Evolutionary conservation across 2,888 invertebrate species (phyloP).

Genomic region (Timema podura): DNA sequence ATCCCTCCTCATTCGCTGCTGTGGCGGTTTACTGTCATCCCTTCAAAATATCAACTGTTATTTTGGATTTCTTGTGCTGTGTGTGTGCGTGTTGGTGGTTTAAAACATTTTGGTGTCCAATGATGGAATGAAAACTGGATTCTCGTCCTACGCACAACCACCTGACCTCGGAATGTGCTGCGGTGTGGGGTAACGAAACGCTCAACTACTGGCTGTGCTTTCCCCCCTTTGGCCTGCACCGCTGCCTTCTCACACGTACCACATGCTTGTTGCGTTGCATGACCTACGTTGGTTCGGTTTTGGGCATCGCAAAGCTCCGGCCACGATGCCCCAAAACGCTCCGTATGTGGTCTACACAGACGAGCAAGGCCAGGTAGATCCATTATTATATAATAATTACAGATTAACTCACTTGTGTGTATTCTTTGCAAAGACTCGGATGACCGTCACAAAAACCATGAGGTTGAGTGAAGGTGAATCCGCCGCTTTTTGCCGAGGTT

Average conservation of each 20-base stretch:
- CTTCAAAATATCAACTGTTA: slow-evolving; percentile 22
- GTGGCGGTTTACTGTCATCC: slow-evolving; percentile 24
- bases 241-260: slow-evolving; percentile 25
- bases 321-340: slow-evolving; percentile 77
- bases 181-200: slow-evolving; percentile 30
- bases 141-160: slow-evolving; percentile 22
- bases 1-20: slow-evolving; percentile 20
- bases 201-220: slow-evolving; percentile 27
- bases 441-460: no score
- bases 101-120: slow-evolving; percentile 24
- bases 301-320: slow-evolving; percentile 31
- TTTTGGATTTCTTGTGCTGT: slow-evolving; percentile 30
- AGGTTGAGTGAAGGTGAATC: no score
- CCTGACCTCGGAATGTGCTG: slow-evolving; percentile 28
- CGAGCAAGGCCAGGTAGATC: slow-evolving; percentile 87
- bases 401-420: no score
- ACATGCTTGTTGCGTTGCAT: slow-evolving; percentile 31
- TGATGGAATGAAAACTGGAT: slow-evolving; percentile 26
- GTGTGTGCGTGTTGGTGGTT: slow-evolving; percentile 30
- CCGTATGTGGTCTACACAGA: slow-evolving; percentile 94
- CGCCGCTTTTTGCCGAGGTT: no score
- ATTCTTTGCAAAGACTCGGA: no score
- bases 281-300: slow-evolving; percentile 26
- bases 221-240: slow-evolving; percentile 27
- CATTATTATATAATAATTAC: neutral